These are phyloP conservation scores for Acleris cristana DNA, from an alignment of 2,888 invertebrate species.

Conservation along the genomic window DNA sequence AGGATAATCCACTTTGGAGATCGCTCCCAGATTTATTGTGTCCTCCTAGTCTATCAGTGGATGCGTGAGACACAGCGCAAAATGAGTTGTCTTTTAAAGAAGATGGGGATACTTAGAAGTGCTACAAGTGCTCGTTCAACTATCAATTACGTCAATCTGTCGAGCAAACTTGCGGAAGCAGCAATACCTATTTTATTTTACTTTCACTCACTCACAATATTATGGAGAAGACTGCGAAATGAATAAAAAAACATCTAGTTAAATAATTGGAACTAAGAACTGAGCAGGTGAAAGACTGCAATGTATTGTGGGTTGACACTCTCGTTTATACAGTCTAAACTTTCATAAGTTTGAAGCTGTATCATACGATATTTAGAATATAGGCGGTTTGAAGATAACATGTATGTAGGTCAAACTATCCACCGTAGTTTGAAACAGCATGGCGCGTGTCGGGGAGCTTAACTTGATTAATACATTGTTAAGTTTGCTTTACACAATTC, in stretches of 20 bases:
- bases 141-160: constrained; percentile 56
- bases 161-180: constrained; percentile 66
- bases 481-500: constrained; percentile 11
- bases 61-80: too few species aligned
- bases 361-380: neutral
- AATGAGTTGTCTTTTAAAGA: constrained; percentile 9
- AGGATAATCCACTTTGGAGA: too few species aligned
- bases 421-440: constrained; percentile 28
- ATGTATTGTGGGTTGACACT: neutral
- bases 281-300: neutral
- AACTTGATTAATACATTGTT: constrained; percentile 27
- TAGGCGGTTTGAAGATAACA: too few species aligned
- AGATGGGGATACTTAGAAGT: constrained; percentile 23
- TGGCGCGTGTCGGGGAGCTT: constrained; percentile 12
- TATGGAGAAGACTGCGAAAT: constrained; percentile 24
- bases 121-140: constrained; percentile 44
- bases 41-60: too few species aligned
- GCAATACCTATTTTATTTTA: constrained; percentile 36
- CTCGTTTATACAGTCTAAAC: constrained; percentile 4
- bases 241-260: constrained; percentile 15
- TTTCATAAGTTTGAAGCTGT: constrained; percentile 5
- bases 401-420: constrained; percentile 36
- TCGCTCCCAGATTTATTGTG: too few species aligned
- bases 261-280: constrained; percentile 13
- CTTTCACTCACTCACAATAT: constrained; percentile 43